Evolutionary conservation across 2,888 invertebrate species (phyloP).

Genomic region (Yponomeuta evonymella): DNA sequence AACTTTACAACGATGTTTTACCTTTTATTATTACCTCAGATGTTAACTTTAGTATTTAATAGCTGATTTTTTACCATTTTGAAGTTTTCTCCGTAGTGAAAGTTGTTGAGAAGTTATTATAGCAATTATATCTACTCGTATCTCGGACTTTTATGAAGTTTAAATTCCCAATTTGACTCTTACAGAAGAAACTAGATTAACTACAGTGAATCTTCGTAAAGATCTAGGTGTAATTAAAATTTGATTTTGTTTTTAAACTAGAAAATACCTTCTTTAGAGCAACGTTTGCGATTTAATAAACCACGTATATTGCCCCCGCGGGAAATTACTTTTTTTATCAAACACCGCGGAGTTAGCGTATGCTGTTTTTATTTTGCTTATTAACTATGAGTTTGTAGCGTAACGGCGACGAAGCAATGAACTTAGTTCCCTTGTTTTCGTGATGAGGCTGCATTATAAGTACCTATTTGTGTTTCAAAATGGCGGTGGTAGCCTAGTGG

Average conservation of each 20-base stretch:
- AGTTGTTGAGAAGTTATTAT: no score
- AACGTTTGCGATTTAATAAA: constrained; percentile 40
- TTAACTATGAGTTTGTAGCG: neutral
- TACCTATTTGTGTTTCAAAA: no score
- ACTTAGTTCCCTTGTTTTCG: neutral
- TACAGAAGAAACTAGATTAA: neutral
- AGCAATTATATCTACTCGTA: no score
- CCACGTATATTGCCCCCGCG: constrained; percentile 39
- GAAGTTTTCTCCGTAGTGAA: no score
- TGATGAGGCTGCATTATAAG: neutral
- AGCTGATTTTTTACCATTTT: no score
- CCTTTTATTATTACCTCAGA: no score
- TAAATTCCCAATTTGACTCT: neutral
- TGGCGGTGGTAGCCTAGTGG: no score
- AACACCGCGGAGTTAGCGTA: constrained; percentile 36
- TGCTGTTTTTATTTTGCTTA: constrained; percentile 37
- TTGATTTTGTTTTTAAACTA: constrained; percentile 14
- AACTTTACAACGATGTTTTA: no score
- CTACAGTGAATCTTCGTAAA: neutral
- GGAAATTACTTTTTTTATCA: constrained; percentile 52
- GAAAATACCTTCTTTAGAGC: constrained; percentile 28
- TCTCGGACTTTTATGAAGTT: no score
- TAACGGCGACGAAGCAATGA: neutral
- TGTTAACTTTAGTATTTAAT: no score
- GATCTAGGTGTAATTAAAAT: neutral